These are phyloP conservation scores for Alces alces DNA, from an alignment of 2,113 vertebrate genomes.

Conservation along the genomic window DNA sequence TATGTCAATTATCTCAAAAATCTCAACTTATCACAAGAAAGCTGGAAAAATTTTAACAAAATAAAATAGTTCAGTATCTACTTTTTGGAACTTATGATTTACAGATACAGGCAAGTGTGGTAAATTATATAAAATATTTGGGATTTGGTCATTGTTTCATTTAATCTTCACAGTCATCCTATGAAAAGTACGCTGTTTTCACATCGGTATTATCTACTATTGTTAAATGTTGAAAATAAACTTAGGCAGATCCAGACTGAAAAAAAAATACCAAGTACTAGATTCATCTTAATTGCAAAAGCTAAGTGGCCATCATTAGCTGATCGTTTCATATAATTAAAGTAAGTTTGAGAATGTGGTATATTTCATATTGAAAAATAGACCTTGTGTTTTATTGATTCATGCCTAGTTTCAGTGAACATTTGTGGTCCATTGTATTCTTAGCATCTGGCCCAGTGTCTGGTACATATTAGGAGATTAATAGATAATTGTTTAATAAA, in stretches of 20 bases:
- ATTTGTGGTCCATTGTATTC: background rate
- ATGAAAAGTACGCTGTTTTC: background rate
- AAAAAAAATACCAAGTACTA: background rate
- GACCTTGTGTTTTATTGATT: background rate
- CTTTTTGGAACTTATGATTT: background rate
- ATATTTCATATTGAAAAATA: background rate
- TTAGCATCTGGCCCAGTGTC: background rate
- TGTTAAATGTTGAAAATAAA: background rate
- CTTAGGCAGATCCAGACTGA: background rate
- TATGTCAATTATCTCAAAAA: background rate
- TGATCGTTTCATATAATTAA: background rate
- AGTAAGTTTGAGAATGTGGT: background rate
- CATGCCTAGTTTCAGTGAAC: background rate
- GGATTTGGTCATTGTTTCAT: background rate
- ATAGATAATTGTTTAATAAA: background rate
- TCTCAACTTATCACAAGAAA: background rate
- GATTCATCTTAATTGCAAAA: background rate
- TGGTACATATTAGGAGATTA: background rate
- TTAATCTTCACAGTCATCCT: background rate
- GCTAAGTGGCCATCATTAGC: conserved; percentile 1
- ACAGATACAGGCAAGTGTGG: background rate
- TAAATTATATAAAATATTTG: background rate
- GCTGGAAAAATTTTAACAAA: background rate
- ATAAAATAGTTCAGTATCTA: background rate
- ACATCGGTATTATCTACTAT: background rate